Evolutionary conservation across 2,113 vertebrate species (phyloP).

Genomic region (Benitochromis conjunctus): DNA sequence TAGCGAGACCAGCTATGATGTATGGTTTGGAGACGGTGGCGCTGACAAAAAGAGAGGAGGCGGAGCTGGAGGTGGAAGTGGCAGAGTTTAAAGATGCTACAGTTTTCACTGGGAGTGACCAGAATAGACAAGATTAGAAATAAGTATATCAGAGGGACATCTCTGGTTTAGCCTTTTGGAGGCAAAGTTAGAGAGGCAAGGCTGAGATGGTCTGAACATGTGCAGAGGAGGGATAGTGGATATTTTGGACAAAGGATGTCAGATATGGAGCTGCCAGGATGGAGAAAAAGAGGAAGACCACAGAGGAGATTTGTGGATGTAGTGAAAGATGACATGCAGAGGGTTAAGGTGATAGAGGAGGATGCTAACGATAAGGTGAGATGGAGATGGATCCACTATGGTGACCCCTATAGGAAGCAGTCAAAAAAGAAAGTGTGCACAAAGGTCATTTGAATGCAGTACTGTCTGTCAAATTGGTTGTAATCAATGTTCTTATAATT

Average conservation of each 20-base stretch:
- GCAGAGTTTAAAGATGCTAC: background rate
- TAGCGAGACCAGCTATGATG: background rate
- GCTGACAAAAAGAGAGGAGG: background rate
- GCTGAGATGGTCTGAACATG: background rate
- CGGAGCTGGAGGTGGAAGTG: background rate
- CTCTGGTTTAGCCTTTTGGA: background rate
- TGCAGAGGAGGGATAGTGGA: background rate
- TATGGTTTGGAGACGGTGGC: background rate
- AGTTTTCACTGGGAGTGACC: background rate
- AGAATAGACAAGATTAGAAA: background rate
- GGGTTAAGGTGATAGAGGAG: background rate
- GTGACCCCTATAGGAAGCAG: background rate
- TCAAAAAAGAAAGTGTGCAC: background rate
- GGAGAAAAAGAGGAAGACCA: background rate
- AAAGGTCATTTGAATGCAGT: background rate
- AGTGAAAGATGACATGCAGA: background rate
- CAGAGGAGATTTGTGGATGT: background rate
- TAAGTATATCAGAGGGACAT: background rate
- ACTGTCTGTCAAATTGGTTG: background rate
- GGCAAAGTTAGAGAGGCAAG: background rate
- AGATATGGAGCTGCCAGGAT: background rate
- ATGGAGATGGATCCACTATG: background rate
- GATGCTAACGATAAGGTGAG: background rate
- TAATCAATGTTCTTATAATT: background rate
- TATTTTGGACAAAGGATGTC: background rate